These are phyloP conservation scores for Leptinotarsa haldemani DNA, from an alignment of 2,888 invertebrate genomes.

Conservation along the genomic window DNA sequence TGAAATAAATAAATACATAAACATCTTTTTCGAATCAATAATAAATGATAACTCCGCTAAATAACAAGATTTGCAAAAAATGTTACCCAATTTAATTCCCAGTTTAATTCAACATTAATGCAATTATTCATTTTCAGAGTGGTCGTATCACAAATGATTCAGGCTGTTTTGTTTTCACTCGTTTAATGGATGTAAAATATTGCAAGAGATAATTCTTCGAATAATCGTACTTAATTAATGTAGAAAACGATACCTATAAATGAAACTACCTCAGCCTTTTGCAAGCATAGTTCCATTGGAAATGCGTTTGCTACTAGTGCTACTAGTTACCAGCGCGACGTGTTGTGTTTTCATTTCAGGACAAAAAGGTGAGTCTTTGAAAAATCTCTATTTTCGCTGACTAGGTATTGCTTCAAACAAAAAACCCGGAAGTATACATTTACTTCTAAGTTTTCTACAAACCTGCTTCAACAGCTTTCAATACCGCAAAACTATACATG, in stretches of 20 bases:
- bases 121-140: conserved; percentile 3
- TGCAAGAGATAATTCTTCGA: neutral
- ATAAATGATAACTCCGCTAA: neutral
- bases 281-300: neutral
- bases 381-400: no score
- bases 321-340: neutral
- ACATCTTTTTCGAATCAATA: neutral
- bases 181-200: neutral
- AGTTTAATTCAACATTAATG: neutral
- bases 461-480: no score
- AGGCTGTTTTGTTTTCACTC: neutral
- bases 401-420: no score
- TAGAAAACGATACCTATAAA: neutral
- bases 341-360: neutral
- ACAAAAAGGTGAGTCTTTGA: neutral
- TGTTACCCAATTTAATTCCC: neutral
- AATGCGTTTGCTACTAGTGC: neutral
- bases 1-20: no score
- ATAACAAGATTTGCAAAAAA: neutral
- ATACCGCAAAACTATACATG: no score
- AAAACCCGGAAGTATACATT: no score
- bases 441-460: no score
- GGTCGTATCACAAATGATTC: neutral
- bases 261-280: neutral
- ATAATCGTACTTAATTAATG: neutral